Evolutionary conservation across 2,888 invertebrate species (phyloP), one percentile per base, ranked within the genome.

Genomic region (Endomychus coccineus): DNA sequence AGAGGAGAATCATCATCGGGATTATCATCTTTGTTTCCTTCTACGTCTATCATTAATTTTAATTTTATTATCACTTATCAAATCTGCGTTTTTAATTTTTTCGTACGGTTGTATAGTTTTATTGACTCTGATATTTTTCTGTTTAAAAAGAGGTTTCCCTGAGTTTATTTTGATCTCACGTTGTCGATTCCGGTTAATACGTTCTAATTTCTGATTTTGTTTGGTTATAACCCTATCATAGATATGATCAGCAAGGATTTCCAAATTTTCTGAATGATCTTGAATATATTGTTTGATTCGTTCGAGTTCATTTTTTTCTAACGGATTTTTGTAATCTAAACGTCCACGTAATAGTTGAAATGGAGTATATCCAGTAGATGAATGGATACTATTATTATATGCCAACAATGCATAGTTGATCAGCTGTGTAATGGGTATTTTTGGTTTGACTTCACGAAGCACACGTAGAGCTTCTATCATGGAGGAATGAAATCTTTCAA

Each of bases 401-500:
- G 24, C n/a, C 11, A 24, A n/a, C 11, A 24, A 6, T 4, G n/a
- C 24, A 4, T 24, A 24, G 11, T 24, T 24, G 10, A 24, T 24
- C 3, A 24, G 24, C n/a, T 6, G n/a, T 24, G n/a, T 11, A 10
- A 24, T 24, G 3, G 5, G 5, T 24, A 10, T n/a, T 4, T 24
- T 24, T 6, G 24, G 24, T 24, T 24, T 24, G 4, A 11, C 4
- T 4, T 4, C 3, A 10, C 11, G n/a, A 4, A 24, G 11, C 4
- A 11, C 4, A n/a, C n/a, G n/a, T 4, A 24, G 23, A 9, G 21
- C 23, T 41, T 48, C 48, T 3, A 36, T 30, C 12, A 48, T 9
- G 1, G 40, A 41, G 1, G 44, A 47, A 23, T 45, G 41, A 36
- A 45, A 45, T 16, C 42, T 15, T 36, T 49, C 42, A 11, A 49